phyloP scores from a whole-genome alignment of 2,797 vertebrate species.

The Gymnoscopelus microlampas region DNA sequence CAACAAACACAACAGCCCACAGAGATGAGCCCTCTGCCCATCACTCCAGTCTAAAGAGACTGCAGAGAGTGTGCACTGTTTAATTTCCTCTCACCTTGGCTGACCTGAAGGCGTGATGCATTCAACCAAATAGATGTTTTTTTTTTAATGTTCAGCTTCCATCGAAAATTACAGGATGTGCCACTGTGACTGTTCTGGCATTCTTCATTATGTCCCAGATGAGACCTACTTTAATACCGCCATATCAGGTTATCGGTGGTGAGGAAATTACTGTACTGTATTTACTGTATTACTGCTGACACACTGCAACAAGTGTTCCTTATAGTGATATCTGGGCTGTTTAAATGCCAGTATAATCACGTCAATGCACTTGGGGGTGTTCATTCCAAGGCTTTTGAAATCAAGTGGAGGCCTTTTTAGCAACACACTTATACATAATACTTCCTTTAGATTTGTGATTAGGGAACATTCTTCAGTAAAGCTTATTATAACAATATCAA shows the following conservation, averaged over 20 bases:
- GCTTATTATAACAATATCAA: neutral
- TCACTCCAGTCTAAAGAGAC: slow-evolving; percentile 31
- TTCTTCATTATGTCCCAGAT: too few species aligned
- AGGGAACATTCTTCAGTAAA: neutral
- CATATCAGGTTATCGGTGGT: neutral
- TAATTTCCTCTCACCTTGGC: slow-evolving; percentile 16
- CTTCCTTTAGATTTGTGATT: slow-evolving; percentile 2
- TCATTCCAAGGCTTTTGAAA: slow-evolving; percentile 11
- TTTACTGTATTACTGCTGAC: slow-evolving; percentile 18
- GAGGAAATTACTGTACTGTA: neutral
- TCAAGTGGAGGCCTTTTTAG: slow-evolving; percentile 7
- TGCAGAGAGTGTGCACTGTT: too few species aligned
- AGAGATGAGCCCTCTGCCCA: slow-evolving; percentile 64
- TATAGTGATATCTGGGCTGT: neutral
- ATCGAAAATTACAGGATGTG: neutral
- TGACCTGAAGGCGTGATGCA: slow-evolving; percentile 20
- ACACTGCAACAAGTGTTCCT: slow-evolving; percentile 10
- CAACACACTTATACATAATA: too few species aligned
- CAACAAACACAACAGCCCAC: slow-evolving; percentile 33
- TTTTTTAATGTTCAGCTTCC: too few species aligned
- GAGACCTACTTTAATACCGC: neutral
- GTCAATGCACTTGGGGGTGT: neutral
- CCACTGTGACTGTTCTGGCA: neutral
- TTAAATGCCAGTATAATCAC: neutral
- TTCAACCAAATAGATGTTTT: neutral